phyloP scores from a whole-genome alignment of 2,113 vertebrate species.

The Nothobranchius furzeri region DNA sequence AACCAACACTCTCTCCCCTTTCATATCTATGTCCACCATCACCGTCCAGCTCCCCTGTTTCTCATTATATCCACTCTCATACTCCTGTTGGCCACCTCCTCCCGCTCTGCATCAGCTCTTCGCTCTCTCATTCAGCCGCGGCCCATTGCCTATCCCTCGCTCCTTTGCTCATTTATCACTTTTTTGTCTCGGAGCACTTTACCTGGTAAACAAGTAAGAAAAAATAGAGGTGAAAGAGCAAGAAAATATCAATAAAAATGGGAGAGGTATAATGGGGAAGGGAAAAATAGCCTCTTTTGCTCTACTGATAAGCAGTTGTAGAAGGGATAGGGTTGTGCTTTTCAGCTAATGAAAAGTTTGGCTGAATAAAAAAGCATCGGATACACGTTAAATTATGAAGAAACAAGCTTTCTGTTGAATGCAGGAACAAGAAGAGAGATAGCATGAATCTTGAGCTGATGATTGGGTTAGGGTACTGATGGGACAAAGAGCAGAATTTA shows the following conservation, averaged over 20 bases:
- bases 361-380: neutral
- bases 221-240: conserved; percentile 20
- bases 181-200: conserved; percentile 22
- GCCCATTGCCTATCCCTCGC: conserved; percentile 13
- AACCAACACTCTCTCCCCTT: conserved; percentile 3
- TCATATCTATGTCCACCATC: conserved; percentile 16
- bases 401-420: neutral
- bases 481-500: neutral
- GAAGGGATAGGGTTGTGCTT: too few relatives aligned
- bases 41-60: conserved; percentile 22
- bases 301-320: conserved; percentile 7
- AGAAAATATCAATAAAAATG: conserved; percentile 6
- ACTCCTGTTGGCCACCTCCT: conserved; percentile 27
- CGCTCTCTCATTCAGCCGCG: conserved; percentile 3
- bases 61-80: conserved; percentile 54
- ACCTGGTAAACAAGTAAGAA: conserved; percentile 35
- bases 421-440: neutral
- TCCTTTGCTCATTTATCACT: conserved; percentile 49
- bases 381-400: neutral
- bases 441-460: neutral
- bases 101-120: conserved; percentile 32
- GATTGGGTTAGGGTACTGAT: conserved; percentile 6
- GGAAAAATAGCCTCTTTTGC: conserved; percentile 4
- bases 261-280: neutral
- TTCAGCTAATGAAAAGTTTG: neutral